Evolutionary conservation across 2,113 vertebrate species (phyloP).

Genomic region (Connochaetes taurinus): DNA sequence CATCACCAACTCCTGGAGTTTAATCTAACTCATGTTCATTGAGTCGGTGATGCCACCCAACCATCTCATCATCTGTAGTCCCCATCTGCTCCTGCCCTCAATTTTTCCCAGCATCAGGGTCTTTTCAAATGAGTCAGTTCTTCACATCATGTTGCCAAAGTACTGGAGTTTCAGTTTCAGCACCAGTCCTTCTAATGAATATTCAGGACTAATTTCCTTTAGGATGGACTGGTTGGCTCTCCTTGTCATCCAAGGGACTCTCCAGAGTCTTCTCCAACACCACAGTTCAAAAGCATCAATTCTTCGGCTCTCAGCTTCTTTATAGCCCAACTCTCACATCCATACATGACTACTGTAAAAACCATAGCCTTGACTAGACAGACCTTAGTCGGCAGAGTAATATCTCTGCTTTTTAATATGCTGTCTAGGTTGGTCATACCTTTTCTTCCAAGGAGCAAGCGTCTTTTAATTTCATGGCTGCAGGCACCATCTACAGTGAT

Average conservation of each 20-base stretch:
- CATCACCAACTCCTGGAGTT: neutral
- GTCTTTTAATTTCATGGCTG: neutral
- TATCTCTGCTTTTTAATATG: neutral
- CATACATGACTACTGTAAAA: neutral
- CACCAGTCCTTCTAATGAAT: neutral
- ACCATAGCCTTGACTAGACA: neutral
- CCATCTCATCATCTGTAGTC: neutral
- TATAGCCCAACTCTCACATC: neutral
- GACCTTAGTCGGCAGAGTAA: neutral
- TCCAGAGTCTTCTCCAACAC: neutral
- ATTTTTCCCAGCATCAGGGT: neutral
- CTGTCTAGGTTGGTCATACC: neutral
- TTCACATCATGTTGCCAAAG: neutral
- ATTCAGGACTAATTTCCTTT: neutral
- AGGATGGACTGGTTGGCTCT: neutral
- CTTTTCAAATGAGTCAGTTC: neutral
- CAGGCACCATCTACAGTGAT: neutral
- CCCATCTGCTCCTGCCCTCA: neutral
- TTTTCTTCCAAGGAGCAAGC: neutral
- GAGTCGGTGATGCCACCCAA: neutral
- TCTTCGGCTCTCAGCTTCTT: rapidly evolving
- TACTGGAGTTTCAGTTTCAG: neutral
- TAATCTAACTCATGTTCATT: neutral
- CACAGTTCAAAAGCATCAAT: neutral
- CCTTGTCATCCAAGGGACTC: rapidly evolving